Conservation (phyloP, 2,888 invertebrate species). For the Mythimna ferrago region DNA sequence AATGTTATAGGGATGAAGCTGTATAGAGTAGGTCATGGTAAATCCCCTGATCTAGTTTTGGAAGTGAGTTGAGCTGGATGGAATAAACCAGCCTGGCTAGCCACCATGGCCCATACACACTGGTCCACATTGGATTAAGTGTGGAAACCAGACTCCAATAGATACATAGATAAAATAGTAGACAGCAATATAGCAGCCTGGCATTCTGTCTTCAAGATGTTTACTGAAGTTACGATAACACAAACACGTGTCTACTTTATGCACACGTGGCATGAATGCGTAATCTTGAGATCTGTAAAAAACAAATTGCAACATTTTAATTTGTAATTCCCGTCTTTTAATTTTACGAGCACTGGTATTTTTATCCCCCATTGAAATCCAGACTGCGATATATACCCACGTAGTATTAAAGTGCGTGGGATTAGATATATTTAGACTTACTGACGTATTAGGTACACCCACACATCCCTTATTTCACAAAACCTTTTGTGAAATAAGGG, state of each 20-base stretch:
- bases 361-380: not conserved
- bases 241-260: not conserved
- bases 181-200: no score
- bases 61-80: no score
- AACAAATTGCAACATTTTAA: not conserved
- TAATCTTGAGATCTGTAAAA: not conserved
- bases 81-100: no score
- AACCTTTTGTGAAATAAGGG: not conserved
- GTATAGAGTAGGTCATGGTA: no score
- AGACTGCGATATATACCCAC: not conserved
- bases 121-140: no score
- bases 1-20: no score
- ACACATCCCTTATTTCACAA: no score
- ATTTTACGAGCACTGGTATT: not conserved
- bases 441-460: slow-evolving; percentile 18
- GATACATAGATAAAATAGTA: no score
- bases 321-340: not conserved
- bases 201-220: not conserved
- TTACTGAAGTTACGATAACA: not conserved
- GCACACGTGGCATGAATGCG: slow-evolving; percentile 2
- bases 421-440: slow-evolving; percentile 2
- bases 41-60: no score
- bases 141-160: no score
- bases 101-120: no score
- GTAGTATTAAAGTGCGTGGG: slow-evolving; percentile 7